Evolutionary conservation across 1,140 invertebrate species (phyloP).

Genomic region (Latrodectus geometricus): DNA sequence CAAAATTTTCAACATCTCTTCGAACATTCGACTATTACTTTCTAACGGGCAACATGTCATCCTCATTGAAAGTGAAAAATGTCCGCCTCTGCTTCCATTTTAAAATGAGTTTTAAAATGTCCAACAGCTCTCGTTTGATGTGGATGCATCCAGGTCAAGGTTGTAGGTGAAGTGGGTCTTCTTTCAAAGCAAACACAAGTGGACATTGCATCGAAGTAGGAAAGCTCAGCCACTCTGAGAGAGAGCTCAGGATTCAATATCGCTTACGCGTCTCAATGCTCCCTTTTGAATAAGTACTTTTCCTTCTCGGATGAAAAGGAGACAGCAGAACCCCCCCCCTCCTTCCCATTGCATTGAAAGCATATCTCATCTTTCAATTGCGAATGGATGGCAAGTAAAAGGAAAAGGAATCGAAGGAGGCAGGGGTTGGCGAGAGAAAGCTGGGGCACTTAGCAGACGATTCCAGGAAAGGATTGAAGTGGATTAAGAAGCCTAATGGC

Average conservation of each 20-base stretch:
- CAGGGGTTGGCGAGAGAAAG: slow-evolving; percentile 29
- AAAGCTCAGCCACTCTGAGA: background rate
- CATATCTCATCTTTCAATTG: slow-evolving; percentile 52
- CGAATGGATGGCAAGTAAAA: background rate
- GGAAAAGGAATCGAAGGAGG: slow-evolving; percentile 9
- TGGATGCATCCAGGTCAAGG: background rate
- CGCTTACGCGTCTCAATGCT: slow-evolving; percentile 13
- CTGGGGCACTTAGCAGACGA: slow-evolving; percentile 50
- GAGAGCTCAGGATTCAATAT: background rate
- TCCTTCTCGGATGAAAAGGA: slow-evolving; percentile 14
- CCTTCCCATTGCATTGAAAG: slow-evolving; percentile 4
- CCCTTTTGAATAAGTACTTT: slow-evolving; percentile 46
- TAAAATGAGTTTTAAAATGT: too few relatives aligned
- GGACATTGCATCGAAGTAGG: background rate
- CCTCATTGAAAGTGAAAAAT: too few relatives aligned
- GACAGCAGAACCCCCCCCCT: too few relatives aligned
- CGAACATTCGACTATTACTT: too few relatives aligned
- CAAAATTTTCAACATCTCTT: too few relatives aligned
- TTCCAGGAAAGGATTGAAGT: slow-evolving; percentile 51
- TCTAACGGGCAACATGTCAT: too few relatives aligned
- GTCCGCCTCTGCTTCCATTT: too few relatives aligned
- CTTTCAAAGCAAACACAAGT: background rate
- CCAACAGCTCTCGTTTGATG: too few relatives aligned
- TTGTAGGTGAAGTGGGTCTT: background rate
- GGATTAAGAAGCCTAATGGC: slow-evolving; percentile 55